These are phyloP conservation scores for Acropternis orthonyx DNA, from an alignment of 2,797 vertebrate species.

Conservation along the genomic window DNA sequence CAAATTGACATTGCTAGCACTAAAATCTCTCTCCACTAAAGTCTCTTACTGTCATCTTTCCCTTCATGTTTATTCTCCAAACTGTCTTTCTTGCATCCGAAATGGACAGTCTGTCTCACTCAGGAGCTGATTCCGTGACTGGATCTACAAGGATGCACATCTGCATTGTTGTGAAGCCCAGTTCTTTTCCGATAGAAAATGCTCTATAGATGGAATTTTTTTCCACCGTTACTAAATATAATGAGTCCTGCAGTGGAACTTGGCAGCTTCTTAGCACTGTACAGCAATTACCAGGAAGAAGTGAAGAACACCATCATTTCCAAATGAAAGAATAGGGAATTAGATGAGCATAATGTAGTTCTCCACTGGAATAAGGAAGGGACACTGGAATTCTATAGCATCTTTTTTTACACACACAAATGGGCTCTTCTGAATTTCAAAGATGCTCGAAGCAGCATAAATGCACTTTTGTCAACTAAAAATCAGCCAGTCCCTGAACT, in stretches of 20 bases:
- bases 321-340: constrained; percentile 51
- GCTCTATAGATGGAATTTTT: background rate
- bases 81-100: background rate
- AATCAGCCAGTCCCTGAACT: background rate
- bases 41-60: background rate
- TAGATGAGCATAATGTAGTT: constrained; percentile 4
- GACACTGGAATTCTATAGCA: constrained; percentile 27
- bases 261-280: constrained; percentile 36
- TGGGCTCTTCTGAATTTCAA: constrained; percentile 12
- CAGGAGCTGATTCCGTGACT: background rate
- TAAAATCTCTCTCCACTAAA: background rate
- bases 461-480: constrained; percentile 24
- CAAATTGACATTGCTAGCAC: background rate
- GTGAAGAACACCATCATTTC: constrained; percentile 29
- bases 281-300: constrained; percentile 34
- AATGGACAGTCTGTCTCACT: background rate
- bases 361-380: constrained; percentile 18
- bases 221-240: constrained; percentile 32
- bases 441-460: constrained; percentile 3
- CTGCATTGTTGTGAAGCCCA: constrained; percentile 6
- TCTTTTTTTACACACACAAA: constrained; percentile 39
- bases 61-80: background rate
- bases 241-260: constrained; percentile 44
- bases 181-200: background rate
- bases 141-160: background rate